These are phyloP conservation scores for Tenebrosternarchus preto DNA, from an alignment of 2,113 vertebrate species.

Conservation along the genomic window DNA sequence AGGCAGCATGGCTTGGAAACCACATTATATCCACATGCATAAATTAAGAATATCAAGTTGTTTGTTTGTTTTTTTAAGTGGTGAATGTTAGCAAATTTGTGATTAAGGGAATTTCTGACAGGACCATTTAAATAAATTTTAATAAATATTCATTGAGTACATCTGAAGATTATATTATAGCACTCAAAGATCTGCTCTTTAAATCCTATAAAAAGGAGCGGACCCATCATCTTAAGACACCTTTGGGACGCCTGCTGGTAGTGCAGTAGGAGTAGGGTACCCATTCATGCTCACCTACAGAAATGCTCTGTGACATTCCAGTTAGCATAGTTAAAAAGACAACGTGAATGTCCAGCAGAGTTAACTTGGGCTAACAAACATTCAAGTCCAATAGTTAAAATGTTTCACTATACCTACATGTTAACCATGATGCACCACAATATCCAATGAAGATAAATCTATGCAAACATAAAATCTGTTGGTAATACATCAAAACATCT, in stretches of 20 bases:
- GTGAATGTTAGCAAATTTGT: background rate
- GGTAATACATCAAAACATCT: background rate
- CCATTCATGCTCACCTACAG: background rate
- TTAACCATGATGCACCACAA: constrained; percentile 21
- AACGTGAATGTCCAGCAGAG: background rate
- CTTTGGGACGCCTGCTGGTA: background rate
- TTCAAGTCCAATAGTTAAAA: background rate
- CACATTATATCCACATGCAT: constrained; percentile 35
- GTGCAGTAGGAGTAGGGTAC: background rate
- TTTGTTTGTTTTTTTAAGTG: background rate
- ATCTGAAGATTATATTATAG: background rate
- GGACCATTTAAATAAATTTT: background rate
- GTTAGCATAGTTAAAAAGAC: constrained; percentile 29
- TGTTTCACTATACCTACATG: background rate
- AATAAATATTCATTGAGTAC: background rate
- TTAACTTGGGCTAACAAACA: background rate
- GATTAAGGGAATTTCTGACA: background rate
- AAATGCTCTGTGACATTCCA: constrained; percentile 25
- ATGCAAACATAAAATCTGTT: constrained; percentile 6
- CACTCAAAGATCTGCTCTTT: background rate
- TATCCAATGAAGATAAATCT: constrained; percentile 10
- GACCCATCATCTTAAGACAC: background rate
- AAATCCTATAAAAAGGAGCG: background rate
- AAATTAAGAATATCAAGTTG: constrained; percentile 25
- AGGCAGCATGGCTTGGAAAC: constrained; percentile 21